phyloP scores from a whole-genome alignment of 2,113 vertebrate species.

The Okapia johnstoni region DNA sequence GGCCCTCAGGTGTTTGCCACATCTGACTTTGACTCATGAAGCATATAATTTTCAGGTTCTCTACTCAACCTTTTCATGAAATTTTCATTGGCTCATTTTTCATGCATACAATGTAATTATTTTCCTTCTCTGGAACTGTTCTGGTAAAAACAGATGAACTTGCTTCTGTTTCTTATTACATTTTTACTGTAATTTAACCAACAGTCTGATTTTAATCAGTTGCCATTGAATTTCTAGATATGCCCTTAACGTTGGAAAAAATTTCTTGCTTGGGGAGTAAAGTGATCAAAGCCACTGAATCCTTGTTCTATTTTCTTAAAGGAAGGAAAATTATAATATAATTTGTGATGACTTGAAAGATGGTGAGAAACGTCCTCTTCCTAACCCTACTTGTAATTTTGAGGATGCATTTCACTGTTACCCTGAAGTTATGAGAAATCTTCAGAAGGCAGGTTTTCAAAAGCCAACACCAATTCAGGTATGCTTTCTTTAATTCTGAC shows the following conservation, averaged over 20 bases:
- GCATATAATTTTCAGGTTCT: background rate
- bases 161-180: background rate
- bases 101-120: background rate
- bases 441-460: constrained; percentile 88
- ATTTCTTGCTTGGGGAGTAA: background rate
- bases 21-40: background rate
- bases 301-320: constrained; percentile 69
- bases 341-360: constrained; percentile 93
- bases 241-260: background rate
- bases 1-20: background rate
- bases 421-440: constrained; percentile 92
- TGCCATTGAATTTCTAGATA: background rate
- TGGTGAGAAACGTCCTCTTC: constrained; percentile 85
- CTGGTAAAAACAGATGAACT: background rate
- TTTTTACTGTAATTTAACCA: background rate
- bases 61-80: constrained; percentile 6
- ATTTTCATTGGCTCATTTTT: background rate
- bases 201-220: background rate
- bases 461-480: constrained; percentile 99
- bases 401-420: constrained; percentile 89
- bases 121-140: background rate
- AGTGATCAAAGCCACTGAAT: constrained; percentile 21
- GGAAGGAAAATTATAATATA: constrained; percentile 93
- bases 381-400: constrained; percentile 90
- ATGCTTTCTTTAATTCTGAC: constrained; percentile 23